Evolutionary conservation across 2,113 vertebrate genomes (phyloP), one percentile per base, ranked within the genome.

Genomic region (Malaclemys terrapin): DNA sequence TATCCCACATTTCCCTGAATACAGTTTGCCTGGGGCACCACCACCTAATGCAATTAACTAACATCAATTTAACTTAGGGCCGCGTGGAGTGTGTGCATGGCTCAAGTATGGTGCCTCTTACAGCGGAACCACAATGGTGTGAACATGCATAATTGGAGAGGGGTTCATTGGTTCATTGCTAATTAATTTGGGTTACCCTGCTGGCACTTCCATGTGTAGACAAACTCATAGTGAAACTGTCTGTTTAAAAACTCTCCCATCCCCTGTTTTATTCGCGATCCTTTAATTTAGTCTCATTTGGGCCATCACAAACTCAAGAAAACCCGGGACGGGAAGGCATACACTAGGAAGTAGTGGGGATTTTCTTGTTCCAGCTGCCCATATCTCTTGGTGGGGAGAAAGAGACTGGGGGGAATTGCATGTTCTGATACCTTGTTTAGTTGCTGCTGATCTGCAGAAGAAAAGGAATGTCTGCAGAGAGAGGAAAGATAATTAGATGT

Each of bases 51-150:
- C n/a, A 72, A n/a, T 75, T n/a, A 38, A n/a, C 69, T 24, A 24
- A 75, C 38, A 75, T 75, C 19, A 38, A 3, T 75, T 6, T 14
- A 62, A 62, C 10, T 22, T 42, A 42, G 20, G 10, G 38, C 20
- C 17, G 9, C 3, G 5, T 10, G 8, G 20, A 22, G n/a, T 5
- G 10, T 17, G 42, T n/a, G 4, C 4, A 10, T 42, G 69, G n/a
- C 38, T 75, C n/a, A 38, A 62, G 6, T 17, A 16, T 14, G 12
- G 13, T 35, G 29, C 29, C 29, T 35, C 5, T 59, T 35, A 31
- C 29, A 62, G 29, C 6, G 3, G 27, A 35, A 62, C 57, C 31
- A 31, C 59, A 31, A 16, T 54, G 53, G 53, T 22, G 20, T 62
- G 57, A 59, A 59, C 57, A 29, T 27, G 25, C 25, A 5, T 59